phyloP scores from a whole-genome alignment of 92 coral and sea anemone species.

The Diadumene lineata region DNA sequence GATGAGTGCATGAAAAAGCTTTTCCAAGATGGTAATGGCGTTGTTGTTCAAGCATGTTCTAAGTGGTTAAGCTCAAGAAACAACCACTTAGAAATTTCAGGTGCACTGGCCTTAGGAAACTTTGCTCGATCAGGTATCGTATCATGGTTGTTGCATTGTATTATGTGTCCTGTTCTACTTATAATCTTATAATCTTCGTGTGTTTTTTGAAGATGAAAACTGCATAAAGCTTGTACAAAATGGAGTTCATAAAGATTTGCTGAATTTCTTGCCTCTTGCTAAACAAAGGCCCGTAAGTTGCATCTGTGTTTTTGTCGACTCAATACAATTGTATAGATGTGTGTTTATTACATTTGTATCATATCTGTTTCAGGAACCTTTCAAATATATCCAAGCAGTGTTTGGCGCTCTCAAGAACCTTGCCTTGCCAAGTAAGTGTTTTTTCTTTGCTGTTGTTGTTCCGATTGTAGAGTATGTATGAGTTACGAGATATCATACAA shows the following conservation, averaged over 20 bases:
- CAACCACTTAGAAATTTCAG: conserved; percentile 83
- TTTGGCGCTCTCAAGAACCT: conserved; percentile 94
- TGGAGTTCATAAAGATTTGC: conserved; percentile 74
- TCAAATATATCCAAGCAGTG: conserved; percentile 74
- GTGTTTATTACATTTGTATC: conserved; percentile 9
- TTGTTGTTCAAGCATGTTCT: conserved; percentile 73
- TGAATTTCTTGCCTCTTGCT: conserved; percentile 50
- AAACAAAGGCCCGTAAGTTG: conserved; percentile 34
- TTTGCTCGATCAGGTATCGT: conserved; percentile 87
- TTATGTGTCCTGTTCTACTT: background rate
- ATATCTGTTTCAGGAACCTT: conserved; percentile 91
- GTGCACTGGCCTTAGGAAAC: conserved; percentile 94
- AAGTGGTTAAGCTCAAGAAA: conserved; percentile 76
- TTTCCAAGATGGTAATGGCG: conserved; percentile 72
- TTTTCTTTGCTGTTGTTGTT: background rate
- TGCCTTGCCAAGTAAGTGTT: conserved; percentile 79
- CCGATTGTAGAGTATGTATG: no score
- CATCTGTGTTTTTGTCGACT: background rate
- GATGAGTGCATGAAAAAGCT: conserved; percentile 82
- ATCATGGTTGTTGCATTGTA: background rate
- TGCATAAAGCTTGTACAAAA: conserved; percentile 87
- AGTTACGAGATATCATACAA: no score
- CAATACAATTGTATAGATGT: background rate
- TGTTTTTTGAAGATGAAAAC: conserved; percentile 67
- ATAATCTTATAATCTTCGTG: background rate